Conservation (phyloP, 2,888 invertebrate genomes). For the Philaethria dido region DNA sequence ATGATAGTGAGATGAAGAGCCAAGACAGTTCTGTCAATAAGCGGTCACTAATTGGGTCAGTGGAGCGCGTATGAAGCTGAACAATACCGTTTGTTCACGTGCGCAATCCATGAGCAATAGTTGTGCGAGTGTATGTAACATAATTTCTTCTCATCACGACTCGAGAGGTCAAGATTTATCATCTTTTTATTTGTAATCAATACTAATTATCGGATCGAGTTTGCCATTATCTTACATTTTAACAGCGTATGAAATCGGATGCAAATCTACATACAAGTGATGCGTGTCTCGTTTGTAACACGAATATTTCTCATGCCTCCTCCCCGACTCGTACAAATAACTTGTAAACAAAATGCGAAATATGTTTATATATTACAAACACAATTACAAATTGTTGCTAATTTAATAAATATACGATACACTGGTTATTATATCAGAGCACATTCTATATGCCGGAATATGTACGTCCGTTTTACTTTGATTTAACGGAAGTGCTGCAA, state of each 20-base stretch:
- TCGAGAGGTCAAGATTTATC: slow-evolving; percentile 27
- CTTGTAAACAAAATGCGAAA: slow-evolving; percentile 50
- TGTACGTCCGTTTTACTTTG: slow-evolving; percentile 42
- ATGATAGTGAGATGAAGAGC: slow-evolving; percentile 63
- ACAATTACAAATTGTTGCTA: background rate
- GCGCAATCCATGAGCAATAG: slow-evolving; percentile 49
- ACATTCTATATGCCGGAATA: slow-evolving; percentile 32
- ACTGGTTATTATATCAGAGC: slow-evolving; percentile 9
- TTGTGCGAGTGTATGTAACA: slow-evolving; percentile 34
- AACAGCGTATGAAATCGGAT: slow-evolving; percentile 47
- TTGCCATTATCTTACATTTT: slow-evolving; percentile 33
- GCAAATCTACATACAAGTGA: slow-evolving; percentile 48
- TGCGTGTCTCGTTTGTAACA: slow-evolving; percentile 48
- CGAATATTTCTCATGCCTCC: slow-evolving; percentile 59
- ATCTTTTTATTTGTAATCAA: slow-evolving; percentile 34
- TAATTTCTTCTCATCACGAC: slow-evolving; percentile 25
- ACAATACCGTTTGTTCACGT: slow-evolving; percentile 63
- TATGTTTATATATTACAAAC: slow-evolving; percentile 11
- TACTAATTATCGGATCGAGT: slow-evolving; percentile 27
- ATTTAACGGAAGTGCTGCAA: slow-evolving; percentile 54
- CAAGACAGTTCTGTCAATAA: slow-evolving; percentile 80
- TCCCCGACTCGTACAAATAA: slow-evolving; percentile 61
- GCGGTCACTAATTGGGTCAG: slow-evolving; percentile 77
- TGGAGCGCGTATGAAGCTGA: slow-evolving; percentile 69
- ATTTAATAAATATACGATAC: background rate